phyloP scores from a whole-genome alignment of 2,113 vertebrate genomes.

The Mesocricetus auratus region DNA sequence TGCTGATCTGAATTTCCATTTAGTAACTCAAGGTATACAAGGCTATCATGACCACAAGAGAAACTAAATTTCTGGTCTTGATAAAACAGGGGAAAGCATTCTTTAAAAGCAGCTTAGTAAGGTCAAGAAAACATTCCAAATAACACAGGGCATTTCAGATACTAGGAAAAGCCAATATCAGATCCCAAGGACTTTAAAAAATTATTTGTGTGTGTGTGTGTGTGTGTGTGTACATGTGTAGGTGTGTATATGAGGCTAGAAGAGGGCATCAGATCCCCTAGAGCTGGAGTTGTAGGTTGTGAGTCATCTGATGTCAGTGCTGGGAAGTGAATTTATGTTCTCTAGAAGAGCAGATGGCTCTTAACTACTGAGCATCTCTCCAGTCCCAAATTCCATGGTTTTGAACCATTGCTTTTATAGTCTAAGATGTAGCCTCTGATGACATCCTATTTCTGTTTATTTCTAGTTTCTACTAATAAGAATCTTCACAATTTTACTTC shows the following conservation, averaged over 20 bases:
- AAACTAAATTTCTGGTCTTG: background rate
- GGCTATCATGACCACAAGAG: background rate
- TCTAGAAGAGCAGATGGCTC: background rate
- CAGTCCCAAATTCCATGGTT: background rate
- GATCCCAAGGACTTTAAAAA: background rate
- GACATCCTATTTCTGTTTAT: conserved; percentile 24
- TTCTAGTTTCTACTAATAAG: conserved; percentile 1
- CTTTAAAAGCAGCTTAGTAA: conserved; percentile 25
- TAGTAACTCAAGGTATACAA: background rate
- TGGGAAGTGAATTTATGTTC: background rate
- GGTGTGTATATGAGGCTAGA: background rate
- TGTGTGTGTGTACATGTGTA: background rate
- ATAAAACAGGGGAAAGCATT: background rate
- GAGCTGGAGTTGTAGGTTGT: background rate
- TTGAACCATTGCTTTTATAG: conserved; percentile 10
- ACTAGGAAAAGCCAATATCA: background rate
- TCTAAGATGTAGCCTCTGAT: conserved; percentile 16
- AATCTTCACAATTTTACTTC: background rate
- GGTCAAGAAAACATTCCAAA: background rate
- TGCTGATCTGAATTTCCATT: background rate
- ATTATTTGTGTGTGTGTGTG: background rate
- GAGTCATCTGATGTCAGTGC: background rate
- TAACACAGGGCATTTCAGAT: background rate
- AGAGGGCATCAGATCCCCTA: background rate
- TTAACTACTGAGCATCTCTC: background rate